Evolutionary conservation across 2,113 vertebrate genomes (phyloP).

Genomic region (Xiphias gladius): DNA sequence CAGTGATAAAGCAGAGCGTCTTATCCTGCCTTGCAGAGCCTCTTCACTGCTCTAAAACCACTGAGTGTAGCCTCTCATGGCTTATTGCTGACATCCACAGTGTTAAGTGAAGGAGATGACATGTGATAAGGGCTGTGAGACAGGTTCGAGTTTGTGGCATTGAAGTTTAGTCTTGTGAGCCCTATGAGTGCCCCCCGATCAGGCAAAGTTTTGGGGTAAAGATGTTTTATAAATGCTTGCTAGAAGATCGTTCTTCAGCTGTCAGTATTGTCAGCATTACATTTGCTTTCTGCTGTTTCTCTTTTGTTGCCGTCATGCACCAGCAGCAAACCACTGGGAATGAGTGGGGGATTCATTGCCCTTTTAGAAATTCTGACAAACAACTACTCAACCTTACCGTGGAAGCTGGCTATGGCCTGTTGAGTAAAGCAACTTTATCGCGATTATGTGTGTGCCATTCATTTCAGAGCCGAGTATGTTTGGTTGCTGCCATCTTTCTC

Average conservation of each 20-base stretch:
- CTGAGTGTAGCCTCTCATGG: constrained; percentile 24
- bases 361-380: constrained; percentile 75
- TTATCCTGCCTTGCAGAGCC: constrained; percentile 16
- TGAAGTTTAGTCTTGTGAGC: constrained; percentile 40
- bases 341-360: constrained; percentile 63
- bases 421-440: constrained; percentile 70
- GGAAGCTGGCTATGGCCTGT: constrained; percentile 64
- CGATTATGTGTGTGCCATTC: constrained; percentile 64
- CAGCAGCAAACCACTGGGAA: constrained; percentile 60
- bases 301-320: constrained; percentile 67
- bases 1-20: not conserved
- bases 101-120: constrained; percentile 36
- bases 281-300: constrained; percentile 62
- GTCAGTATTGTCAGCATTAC: constrained; percentile 61
- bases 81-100: constrained; percentile 36
- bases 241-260: constrained; percentile 55
- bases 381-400: constrained; percentile 69
- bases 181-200: constrained; percentile 16
- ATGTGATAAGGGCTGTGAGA: constrained; percentile 34
- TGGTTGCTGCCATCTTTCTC: constrained; percentile 59
- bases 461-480: constrained; percentile 64
- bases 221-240: constrained; percentile 62
- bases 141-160: constrained; percentile 31
- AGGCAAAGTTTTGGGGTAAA: constrained; percentile 54
- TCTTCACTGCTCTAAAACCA: constrained; percentile 32